Percentiles rank a stretch among this genome's conserved stretches.
phyloP scores from a whole-genome alignment of 2,888 invertebrate genomes.

The Cephonodes hylas region DNA sequence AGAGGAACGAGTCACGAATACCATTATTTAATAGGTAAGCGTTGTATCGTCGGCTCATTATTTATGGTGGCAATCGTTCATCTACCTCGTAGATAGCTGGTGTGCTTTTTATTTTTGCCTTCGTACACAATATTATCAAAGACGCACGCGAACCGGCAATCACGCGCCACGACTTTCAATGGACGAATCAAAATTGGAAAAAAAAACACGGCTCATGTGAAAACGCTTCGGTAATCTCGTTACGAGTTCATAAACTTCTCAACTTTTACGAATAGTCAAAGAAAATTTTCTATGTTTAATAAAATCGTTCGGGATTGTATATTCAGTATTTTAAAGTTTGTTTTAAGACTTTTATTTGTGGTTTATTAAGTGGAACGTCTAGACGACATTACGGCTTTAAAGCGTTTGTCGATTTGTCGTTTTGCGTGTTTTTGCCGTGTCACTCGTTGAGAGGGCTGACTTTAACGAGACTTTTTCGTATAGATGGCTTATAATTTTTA shows the following conservation, averaged over 20 bases:
- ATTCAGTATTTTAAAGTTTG: not conserved
- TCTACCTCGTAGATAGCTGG: constrained; percentile 27
- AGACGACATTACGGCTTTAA: not conserved
- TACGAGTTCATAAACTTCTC: not conserved
- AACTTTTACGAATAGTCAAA: constrained; percentile 18
- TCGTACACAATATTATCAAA: constrained; percentile 54
- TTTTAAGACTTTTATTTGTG: not conserved
- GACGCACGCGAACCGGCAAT: constrained; percentile 69
- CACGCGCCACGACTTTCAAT: constrained; percentile 55
- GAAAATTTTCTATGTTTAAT: not conserved
- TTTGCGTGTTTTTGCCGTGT: constrained; percentile 35
- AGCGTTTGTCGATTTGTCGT: not conserved
- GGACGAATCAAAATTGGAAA: constrained; percentile 59
- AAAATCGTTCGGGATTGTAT: not conserved
- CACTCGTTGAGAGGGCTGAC: constrained; percentile 18
- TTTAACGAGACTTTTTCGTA: not conserved
- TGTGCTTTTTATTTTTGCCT: constrained; percentile 42
- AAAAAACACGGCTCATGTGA: constrained; percentile 17
- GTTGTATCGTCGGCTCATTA: constrained; percentile 40
- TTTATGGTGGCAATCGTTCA: constrained; percentile 55
- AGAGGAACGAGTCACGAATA: constrained; percentile 44
- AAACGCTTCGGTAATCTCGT: not conserved
- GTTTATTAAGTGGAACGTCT: not conserved
- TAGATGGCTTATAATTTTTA: not conserved
- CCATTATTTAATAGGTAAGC: constrained; percentile 52